Conservation (phyloP, 2,113 vertebrate genomes). For the Melanocharis versteri region DNA sequence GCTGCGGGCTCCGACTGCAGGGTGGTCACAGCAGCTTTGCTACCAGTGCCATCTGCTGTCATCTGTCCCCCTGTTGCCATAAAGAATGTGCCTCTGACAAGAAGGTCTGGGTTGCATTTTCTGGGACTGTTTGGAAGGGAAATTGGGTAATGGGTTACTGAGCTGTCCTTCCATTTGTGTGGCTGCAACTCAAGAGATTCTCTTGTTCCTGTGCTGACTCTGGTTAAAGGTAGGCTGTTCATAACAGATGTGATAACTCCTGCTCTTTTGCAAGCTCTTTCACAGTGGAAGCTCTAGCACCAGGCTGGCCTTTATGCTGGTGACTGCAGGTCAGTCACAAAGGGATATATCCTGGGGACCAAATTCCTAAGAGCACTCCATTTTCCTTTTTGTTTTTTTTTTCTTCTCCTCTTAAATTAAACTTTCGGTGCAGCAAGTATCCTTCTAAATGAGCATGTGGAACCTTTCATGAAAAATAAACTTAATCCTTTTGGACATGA, state of each 20-base stretch:
- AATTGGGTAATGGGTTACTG: not conserved
- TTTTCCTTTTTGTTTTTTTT: not conserved
- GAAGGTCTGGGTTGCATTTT: slow-evolving; percentile 55
- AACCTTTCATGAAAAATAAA: slow-evolving; percentile 44
- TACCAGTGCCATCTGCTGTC: too few relatives aligned
- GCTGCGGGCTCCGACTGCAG: not conserved
- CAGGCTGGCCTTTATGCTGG: slow-evolving; percentile 19
- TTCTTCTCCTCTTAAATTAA: not conserved
- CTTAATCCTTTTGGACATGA: not conserved
- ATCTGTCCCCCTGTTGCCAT: not conserved
- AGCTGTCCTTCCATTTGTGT: not conserved
- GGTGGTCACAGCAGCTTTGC: not conserved
- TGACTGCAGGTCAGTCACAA: slow-evolving; percentile 57
- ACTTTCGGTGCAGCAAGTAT: not conserved
- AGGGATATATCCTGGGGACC: slow-evolving; percentile 14
- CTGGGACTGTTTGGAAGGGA: slow-evolving; percentile 25
- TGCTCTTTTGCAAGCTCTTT: not conserved
- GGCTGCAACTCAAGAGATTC: not conserved
- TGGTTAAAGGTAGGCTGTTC: not conserved
- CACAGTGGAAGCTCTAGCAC: not conserved
- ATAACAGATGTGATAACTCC: not conserved
- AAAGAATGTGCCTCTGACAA: not conserved
- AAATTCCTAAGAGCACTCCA: not conserved
- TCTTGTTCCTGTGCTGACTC: not conserved
- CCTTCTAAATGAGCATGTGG: not conserved